Evolutionary conservation across 2,113 vertebrate genomes (phyloP).

Genomic region (Orientallactaga bullata): DNA sequence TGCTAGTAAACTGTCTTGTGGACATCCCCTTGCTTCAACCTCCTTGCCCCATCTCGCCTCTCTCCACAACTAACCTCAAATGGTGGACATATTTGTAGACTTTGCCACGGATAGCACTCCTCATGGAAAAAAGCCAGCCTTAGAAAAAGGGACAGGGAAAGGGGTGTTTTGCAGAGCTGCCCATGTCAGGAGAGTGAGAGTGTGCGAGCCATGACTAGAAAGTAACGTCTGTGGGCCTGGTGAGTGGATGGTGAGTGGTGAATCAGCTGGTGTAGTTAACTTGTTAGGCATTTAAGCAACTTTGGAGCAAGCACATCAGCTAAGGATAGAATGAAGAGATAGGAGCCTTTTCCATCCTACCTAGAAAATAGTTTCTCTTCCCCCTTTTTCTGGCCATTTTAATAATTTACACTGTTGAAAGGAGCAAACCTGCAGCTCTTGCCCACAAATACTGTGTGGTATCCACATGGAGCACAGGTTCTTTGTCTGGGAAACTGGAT

Average conservation of each 20-base stretch:
- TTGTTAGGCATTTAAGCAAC: not conserved
- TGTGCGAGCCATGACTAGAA: not conserved
- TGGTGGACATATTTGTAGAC: not conserved
- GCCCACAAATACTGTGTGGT: not conserved
- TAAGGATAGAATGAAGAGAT: not conserved
- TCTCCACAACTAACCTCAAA: not conserved
- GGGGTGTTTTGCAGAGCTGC: not conserved
- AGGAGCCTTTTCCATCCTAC: not conserved
- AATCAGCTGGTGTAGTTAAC: not conserved
- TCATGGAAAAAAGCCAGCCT: not conserved
- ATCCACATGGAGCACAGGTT: not conserved
- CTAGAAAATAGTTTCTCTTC: not conserved
- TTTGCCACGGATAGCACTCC: not conserved
- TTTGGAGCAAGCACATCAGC: not conserved
- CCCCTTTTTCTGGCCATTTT: not conserved
- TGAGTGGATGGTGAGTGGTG: not conserved
- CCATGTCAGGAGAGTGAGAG: accelerated
- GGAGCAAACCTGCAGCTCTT: not conserved
- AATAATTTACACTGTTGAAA: not conserved
- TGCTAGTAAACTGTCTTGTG: not conserved
- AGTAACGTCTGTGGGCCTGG: not conserved
- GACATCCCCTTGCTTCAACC: not conserved
- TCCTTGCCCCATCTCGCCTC: accelerated
- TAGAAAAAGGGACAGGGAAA: not conserved
- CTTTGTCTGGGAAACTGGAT: not conserved